Evolutionary conservation across 2,113 vertebrate genomes (phyloP).

Genomic region (Catharus bicknelli): DNA sequence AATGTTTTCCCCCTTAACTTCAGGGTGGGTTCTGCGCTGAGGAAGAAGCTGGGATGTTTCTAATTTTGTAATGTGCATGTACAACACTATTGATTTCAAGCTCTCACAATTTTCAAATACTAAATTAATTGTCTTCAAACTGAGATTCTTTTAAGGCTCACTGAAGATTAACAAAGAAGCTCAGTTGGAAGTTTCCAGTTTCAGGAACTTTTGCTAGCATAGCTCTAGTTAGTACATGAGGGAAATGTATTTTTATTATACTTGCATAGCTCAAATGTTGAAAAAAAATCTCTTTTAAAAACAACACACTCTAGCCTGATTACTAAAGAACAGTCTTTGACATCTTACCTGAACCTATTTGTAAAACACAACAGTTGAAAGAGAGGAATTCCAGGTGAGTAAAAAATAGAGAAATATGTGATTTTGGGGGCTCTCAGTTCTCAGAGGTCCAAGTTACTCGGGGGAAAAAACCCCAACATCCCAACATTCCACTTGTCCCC

Average conservation of each 20-base stretch:
- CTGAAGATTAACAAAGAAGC: not conserved
- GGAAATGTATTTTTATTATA: constrained; percentile 23
- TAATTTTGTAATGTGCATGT: not conserved
- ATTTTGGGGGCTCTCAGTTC: not conserved
- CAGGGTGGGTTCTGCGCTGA: not conserved
- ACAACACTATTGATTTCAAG: not conserved
- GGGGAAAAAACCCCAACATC: not conserved
- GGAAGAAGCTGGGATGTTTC: constrained; percentile 2
- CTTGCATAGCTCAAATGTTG: not conserved
- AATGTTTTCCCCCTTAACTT: not conserved
- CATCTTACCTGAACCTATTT: not conserved
- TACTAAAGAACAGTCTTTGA: not conserved
- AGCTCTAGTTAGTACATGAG: not conserved
- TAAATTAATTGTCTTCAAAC: constrained; percentile 8
- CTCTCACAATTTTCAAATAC: not conserved
- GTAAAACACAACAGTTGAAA: not conserved
- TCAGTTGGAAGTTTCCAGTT: constrained; percentile 16
- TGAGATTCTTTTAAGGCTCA: not conserved
- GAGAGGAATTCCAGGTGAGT: not conserved
- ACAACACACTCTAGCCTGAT: not conserved
- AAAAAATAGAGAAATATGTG: not conserved
- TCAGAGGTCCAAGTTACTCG: not conserved
- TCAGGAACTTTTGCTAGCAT: constrained; percentile 7
- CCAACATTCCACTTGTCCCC: not conserved
- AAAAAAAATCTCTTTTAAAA: not conserved